phyloP scores from a whole-genome alignment of 2,888 invertebrate species.

The Andrena bicolor region DNA sequence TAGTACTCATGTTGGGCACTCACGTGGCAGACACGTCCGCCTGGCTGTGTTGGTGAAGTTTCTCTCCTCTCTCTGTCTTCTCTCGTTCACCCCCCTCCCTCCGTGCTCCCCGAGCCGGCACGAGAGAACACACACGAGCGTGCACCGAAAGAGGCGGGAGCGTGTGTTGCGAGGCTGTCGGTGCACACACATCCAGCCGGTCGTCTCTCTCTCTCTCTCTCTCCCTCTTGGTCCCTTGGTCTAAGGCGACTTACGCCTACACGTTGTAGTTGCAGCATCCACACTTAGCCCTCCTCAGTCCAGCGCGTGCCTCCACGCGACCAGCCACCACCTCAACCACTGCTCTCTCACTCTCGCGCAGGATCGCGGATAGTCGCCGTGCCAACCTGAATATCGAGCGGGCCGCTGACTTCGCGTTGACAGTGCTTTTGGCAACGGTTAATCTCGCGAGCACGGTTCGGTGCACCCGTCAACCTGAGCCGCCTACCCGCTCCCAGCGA shows the following conservation, averaged over 20 bases:
- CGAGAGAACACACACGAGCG: slow-evolving; percentile 25
- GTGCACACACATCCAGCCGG: slow-evolving; percentile 48
- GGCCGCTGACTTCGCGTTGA: slow-evolving; percentile 58
- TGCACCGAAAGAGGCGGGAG: slow-evolving; percentile 48
- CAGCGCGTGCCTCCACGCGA: slow-evolving; percentile 85
- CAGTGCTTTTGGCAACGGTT: slow-evolving; percentile 64
- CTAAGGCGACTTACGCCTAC: slow-evolving; percentile 83
- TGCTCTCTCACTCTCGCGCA: slow-evolving; percentile 75
- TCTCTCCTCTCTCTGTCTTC: slow-evolving; percentile 51
- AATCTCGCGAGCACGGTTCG: slow-evolving; percentile 34
- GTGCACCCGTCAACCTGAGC: neutral
- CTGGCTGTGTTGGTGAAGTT: slow-evolving; percentile 52
- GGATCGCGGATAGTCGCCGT: slow-evolving; percentile 72
- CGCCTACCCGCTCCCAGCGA: slow-evolving; percentile 13
- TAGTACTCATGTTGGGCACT: slow-evolving; percentile 47
- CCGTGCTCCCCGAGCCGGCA: slow-evolving; percentile 36
- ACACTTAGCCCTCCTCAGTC: slow-evolving; percentile 84
- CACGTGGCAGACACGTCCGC: slow-evolving; percentile 42
- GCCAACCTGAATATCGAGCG: slow-evolving; percentile 57
- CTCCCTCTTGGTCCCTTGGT: slow-evolving; percentile 71
- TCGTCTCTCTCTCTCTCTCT: slow-evolving; percentile 52
- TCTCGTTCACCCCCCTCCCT: slow-evolving; percentile 52
- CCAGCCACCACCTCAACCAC: slow-evolving; percentile 82
- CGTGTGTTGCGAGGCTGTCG: slow-evolving; percentile 19
- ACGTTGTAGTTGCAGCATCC: slow-evolving; percentile 84